Evolutionary conservation across 2,113 vertebrate species (phyloP), one percentile per base, ranked within the genome.

Genomic region (Oncorhynchus masou): DNA sequence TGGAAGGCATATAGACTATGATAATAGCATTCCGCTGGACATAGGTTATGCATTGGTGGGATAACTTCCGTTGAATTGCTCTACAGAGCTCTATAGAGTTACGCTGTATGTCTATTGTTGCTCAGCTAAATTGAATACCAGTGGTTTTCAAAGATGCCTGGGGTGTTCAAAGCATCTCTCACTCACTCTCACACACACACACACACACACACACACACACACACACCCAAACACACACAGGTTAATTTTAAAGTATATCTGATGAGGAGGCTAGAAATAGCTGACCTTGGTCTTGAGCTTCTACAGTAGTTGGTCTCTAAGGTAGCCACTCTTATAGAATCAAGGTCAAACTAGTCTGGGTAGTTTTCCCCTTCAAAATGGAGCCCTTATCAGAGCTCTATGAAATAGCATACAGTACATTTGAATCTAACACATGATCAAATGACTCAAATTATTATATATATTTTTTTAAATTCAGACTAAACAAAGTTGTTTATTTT

Each of bases 281-380:
- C 51, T 73, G 68, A 79, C 80, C 73, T 78, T 68, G 25, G 66
- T 75, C 77, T 74, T 62, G 7, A 57, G 31, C 4, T 4, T n/a
- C 74, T 80, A 70, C 74, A 77, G 49, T 65, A 31, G 71, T 22
- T 48, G 67, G 78, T 83, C 81, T 83, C 78, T 71, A 25, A 74
- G 79, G 78, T 72, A 80, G 79, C 62, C 34, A 67, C 73, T 73
- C 73, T 80, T 80, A 75, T 85, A 76, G 73, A 85, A 80, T 76
- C 73, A 83, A 83, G 80, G 80, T 71, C 80, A 67, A 68, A 65
- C 72, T 74, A 71, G 69, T 59, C 11, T 71, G 71, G 70, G 51
- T 74, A 73, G 72, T 29, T 82, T 39, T 62, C 51, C 51, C 49
- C 51, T 54, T 45, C 39, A 45, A 45, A 45, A 45, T 54, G 59